Evolutionary conservation across 2,888 invertebrate genomes (phyloP), one percentile per base, ranked within the genome.

Genomic region (Eristalis arbustorum): DNA sequence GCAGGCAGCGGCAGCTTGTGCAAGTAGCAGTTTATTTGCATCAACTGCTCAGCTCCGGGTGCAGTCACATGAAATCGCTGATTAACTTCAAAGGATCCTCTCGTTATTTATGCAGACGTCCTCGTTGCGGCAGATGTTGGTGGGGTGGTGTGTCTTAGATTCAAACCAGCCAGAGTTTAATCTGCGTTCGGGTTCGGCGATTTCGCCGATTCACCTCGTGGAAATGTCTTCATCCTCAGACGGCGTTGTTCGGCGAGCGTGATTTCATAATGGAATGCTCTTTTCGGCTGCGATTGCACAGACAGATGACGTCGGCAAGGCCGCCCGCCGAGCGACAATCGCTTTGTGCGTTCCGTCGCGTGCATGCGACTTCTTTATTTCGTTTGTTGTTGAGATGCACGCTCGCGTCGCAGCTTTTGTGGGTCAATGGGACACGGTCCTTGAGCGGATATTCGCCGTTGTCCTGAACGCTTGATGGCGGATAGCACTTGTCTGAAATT

Each of bases 81-180:
- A 82, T 87, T 83, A 87, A 87, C 87, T 83, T 87, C 78, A 87
- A 87, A 87, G 78, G 71, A 78, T 78, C 67, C 71, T 18, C n/a
- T 74, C 61, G 49, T 83, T 79, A 78, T 75, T 83, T 83, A 79
- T 83, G 78, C 74, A 63, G 78, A 77, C 61, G 22, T 77, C 73
- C 77, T 77, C 74, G 61, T 59, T 68, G 61, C 37, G 49, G 63
- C 42, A 79, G 66, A 66, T 64, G 73, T 68, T 74, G 11, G 56
- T 40, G 72, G 25, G 31, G 31, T 31, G 31, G 11, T 64, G 37
- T 13, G 8, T 18, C 6, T 49, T 8, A 8, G 18, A 18, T 18
- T 8, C 18, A 18, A 18, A 18, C 6, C 18, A 49, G n/a, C 31
- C 34, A 6, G 49, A 63, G 56, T 63, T 56, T 69, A 18, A 28